phyloP scores from a whole-genome alignment of 2,113 vertebrate species.

The Xenopus borealis region DNA sequence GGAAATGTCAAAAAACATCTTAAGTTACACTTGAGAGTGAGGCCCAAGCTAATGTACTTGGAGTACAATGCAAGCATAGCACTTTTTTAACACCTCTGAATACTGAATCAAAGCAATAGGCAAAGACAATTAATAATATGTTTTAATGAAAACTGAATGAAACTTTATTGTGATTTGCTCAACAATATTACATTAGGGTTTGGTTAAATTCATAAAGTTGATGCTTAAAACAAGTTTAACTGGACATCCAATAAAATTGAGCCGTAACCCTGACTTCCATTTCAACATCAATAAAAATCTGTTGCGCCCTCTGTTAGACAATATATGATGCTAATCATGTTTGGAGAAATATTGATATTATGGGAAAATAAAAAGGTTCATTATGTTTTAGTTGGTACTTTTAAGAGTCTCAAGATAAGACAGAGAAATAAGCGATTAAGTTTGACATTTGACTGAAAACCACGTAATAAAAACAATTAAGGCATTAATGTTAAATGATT shows the following conservation, averaged over 20 bases:
- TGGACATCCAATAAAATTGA: slow-evolving; percentile 19
- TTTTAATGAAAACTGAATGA: too few relatives aligned
- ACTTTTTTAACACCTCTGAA: too few relatives aligned
- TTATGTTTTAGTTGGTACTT: slow-evolving; percentile 56
- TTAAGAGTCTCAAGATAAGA: slow-evolving; percentile 56
- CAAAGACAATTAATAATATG: too few relatives aligned
- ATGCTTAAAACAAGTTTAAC: slow-evolving; percentile 32
- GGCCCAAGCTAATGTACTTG: too few relatives aligned
- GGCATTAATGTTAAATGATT: slow-evolving; percentile 52
- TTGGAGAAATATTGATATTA: slow-evolving; percentile 55
- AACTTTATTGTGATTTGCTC: too few relatives aligned
- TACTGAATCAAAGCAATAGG: too few relatives aligned
- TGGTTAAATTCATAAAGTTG: neutral
- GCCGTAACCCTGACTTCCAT: too few relatives aligned
- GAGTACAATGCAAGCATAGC: too few relatives aligned
- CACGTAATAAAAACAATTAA: slow-evolving; percentile 60
- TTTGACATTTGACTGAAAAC: slow-evolving; percentile 58
- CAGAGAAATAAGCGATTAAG: slow-evolving; percentile 51
- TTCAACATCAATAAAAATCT: neutral
- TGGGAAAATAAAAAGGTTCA: slow-evolving; percentile 56
- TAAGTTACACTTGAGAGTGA: too few relatives aligned
- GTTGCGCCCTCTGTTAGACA: slow-evolving; percentile 16
- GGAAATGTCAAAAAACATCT: too few relatives aligned
- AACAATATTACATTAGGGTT: too few relatives aligned
- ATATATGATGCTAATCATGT: slow-evolving; percentile 54